Evolutionary conservation across 92 coral and sea anemone genomes (phyloP), one percentile per base, ranked within the genome.

Genomic region (Epizoanthus fatuus): DNA sequence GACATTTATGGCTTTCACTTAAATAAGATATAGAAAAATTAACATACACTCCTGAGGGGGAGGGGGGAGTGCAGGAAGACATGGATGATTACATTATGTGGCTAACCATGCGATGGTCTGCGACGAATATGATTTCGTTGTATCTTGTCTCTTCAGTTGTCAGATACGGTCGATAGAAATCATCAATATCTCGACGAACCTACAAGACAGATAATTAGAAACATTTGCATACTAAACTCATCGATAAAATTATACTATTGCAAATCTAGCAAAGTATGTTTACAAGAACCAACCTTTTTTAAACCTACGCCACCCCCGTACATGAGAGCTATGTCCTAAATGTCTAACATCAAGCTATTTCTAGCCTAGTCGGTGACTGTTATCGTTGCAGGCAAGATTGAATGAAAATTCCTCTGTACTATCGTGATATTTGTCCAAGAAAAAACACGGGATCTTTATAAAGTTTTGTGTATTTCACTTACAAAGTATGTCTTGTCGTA

Each of bases 111-210:
- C 81, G 22, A 38, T 58, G 11, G 44, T 75, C 81, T 8, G 52
- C 68, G n/a, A 75, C 81, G 68, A 75, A 75, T 2, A 75, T 42
- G 17, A 75, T 10, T 37, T 75, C 81, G 54, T 56, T 75, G 53
- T 76, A 76, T 17, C 81, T 25, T 7, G 81, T 76, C 68, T 76
- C 63, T 2, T 76, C 81, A 0, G 81, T 76, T 39, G 81, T 76
- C 2, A 76, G 67, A 49, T 76, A 76, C 13, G 81, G 81, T 6
- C 63, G 63, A 11, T 76, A 76, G 37, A 76, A 29, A 4, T 76
- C 81, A 7, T 59, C 81, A 40, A 76, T 13, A 57, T 76, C 81
- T 38, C 81, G 81, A 19, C 81, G 81, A 57, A 39, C 45, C 81
- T 76, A 39, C 3, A 49, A 49, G 45, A 16, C 7, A 76, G 4